Evolutionary conservation across 1,140 invertebrate species (phyloP), one percentile per base, ranked within the genome.

Genomic region (Zaprionus africanus): DNA sequence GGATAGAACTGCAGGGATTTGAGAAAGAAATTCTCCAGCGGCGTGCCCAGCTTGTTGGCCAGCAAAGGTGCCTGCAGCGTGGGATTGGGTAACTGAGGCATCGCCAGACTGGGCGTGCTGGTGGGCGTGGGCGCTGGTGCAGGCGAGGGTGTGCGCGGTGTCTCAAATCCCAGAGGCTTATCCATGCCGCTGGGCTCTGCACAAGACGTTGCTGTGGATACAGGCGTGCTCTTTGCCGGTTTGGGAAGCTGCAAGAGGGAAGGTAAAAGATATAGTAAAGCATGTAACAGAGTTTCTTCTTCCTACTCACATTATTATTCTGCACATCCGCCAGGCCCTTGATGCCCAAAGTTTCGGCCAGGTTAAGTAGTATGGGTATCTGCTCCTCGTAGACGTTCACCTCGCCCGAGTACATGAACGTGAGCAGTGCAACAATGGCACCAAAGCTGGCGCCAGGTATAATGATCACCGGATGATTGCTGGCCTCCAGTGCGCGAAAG

Each of bases 331-430:
- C 97, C 41, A 98, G 93, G 61, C 97, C 97, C 87, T 97, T 96
- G 54, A 98, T 97, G 90, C 97, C 96, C 24, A 98, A 93, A 4
- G 96, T 95, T 92, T 97, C 96, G 3, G 97, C 97, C 76, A 98
- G 95, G 73, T 96, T 95, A 28, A 98, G 94, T 49, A 98, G 93
- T 34, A 96, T 95, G 17, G 97, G 96, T 72, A 98, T 94, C 88
- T 97, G 95, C 78, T 96, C 95, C 92, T 97, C 96, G 61, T 96
- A 96, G 38, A 98, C 96, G 78, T 97, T 97, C 65, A 98, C 97
- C 93, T 98, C 97, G 22, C 97, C 97, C 53, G 96, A 96, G 93
- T 98, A 98, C 96, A 98, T 98, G 93, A 98, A 98, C 1, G 96
- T 97, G 9, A 98, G 95, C 56, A 98, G 94, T 1, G 97, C 96